Base-by-base conservation (phyloP, 1,140 invertebrate genomes). In the Conus ventricosus region DNA sequence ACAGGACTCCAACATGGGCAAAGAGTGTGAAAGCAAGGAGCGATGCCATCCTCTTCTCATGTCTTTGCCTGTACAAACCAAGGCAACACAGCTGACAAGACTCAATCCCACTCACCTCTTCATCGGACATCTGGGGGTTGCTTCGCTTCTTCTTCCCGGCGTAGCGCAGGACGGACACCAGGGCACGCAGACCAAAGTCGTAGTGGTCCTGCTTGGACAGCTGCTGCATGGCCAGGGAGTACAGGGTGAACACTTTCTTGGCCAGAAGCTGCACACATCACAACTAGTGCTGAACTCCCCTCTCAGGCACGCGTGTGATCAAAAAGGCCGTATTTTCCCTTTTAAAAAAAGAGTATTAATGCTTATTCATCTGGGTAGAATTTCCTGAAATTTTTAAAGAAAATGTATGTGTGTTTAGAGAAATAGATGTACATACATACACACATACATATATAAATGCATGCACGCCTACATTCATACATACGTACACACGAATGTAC, bases 131-230 rank as follows among this genome's bases (percentile, higher is more conserved):
- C 91, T 96, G 95, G 1, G 97, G 96, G 91, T 97, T 96, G 63
- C 96, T 95, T 4, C 97, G 95, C 92, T 97, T 96, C 95, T 98
- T 98, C 67, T 96, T 96, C 0, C 97, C 97, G 15, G 97, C 97
- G 93, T 98, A 98, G 85, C 97, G 95, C 17, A 98, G 95, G n/a
- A 98, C 94, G 1, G 97, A 97, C 1, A 97, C 97, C 96, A 98
- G 97, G 10, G 97, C 97, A 84, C 98, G 95, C 5, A 98, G 94
- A 15, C 97, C 97, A 94, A 98, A 98, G 94, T 98, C 98, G 94
- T 98, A 98, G 94, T 98, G 97, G 92, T 95, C 95, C 87, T 95
- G 95, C 91, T 95, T 95, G 4, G 95, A 95, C 83, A 96, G 91
- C 88, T 96, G 95, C 88, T 96, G 95, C 63, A 91, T 92, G 67